These are phyloP conservation scores for Neomorphus geoffroyi DNA, from an alignment of 2,797 vertebrate species.

Conservation along the genomic window DNA sequence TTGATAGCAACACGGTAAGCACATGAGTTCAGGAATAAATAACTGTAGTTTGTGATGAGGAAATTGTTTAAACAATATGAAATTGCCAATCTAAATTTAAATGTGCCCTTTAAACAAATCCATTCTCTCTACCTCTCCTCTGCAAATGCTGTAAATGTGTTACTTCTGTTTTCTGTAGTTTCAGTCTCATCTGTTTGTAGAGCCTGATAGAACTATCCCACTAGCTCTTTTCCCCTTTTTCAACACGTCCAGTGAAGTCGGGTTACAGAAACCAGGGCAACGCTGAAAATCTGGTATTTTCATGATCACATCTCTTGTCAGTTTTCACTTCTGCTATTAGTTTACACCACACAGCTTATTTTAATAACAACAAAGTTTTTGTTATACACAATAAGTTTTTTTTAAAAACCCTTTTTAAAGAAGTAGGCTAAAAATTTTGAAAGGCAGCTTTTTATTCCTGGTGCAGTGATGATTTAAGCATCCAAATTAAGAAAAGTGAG, in stretches of 20 bases:
- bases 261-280: not conserved
- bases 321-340: constrained; percentile 56
- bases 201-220: constrained; percentile 9
- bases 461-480: constrained; percentile 37
- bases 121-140: not conserved
- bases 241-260: not conserved
- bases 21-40: not conserved
- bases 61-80: constrained; percentile 3
- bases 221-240: not conserved
- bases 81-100: constrained; percentile 37
- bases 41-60: not conserved
- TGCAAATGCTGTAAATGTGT: constrained; percentile 1
- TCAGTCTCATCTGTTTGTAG: constrained; percentile 18
- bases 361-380: constrained; percentile 38
- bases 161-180: constrained; percentile 44
- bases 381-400: not conserved
- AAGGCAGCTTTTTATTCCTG: constrained; percentile 10
- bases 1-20: not conserved
- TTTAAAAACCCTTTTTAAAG: constrained; percentile 30
- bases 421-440: constrained; percentile 49
- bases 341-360: constrained; percentile 34
- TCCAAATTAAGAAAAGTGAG: constrained; percentile 52
- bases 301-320: not conserved
- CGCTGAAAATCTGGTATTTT: not conserved
- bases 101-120: not conserved